Conservation (phyloP, 2,797 vertebrate genomes). For the Peromyscus nudipes region DNA sequence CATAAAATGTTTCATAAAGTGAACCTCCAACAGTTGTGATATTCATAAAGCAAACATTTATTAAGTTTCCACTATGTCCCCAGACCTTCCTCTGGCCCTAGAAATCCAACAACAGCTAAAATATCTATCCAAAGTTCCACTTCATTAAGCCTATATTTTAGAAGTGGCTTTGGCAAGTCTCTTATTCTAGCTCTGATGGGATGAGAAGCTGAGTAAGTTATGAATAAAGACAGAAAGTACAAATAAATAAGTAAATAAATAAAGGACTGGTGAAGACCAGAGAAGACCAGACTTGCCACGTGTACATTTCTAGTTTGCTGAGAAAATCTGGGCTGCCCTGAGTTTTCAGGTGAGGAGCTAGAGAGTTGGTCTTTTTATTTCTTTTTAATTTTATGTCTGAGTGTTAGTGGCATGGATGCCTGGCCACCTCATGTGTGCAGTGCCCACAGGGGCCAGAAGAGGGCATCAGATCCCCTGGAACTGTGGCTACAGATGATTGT, state of each 20-base stretch:
- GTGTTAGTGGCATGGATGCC: background rate
- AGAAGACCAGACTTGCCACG: background rate
- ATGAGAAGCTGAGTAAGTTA: background rate
- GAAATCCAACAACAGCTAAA: constrained; percentile 53
- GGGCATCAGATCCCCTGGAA: background rate
- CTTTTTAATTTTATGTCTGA: background rate
- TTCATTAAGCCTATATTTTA: background rate
- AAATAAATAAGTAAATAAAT: background rate
- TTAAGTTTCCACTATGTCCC: background rate
- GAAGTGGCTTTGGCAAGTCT: background rate
- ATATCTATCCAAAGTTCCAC: background rate
- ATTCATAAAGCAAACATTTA: constrained; percentile 59
- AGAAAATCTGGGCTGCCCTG: constrained; percentile 1
- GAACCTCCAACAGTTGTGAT: background rate
- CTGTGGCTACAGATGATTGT: background rate
- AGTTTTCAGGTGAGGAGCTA: background rate
- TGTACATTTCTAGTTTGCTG: constrained; percentile 12
- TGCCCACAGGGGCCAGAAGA: background rate
- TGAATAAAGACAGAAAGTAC: constrained; percentile 26
- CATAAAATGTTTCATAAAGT: background rate
- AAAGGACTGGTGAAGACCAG: background rate
- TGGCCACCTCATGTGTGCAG: background rate
- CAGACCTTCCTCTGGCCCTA: background rate
- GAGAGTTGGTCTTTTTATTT: background rate
- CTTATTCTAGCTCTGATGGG: constrained; percentile 27